Base-by-base conservation (phyloP, 2,888 invertebrate species). In the Sinohyriopsis cumingii region DNA sequence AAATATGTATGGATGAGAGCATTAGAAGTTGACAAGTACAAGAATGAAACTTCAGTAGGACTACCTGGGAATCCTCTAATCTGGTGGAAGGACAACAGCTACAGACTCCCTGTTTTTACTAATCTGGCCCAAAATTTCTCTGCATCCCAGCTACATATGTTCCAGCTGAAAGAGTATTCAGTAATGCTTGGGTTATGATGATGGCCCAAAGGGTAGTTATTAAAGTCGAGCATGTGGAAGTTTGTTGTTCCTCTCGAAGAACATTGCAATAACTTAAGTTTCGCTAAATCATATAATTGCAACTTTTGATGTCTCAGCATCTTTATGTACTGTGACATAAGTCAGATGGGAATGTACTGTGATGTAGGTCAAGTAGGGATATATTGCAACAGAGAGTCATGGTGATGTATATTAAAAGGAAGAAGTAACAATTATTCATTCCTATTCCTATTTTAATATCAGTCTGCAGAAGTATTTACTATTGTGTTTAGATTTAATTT, bases 241-340 rank as follows among this genome's bases (percentile, higher is more conserved):
- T 54, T 24, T 76, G 1, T 71, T 73, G 20, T 76, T 76, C 55
- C 61, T 76, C 55, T 69, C 67, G 56, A 71, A 73, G 45, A 76
- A 75, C 56, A 45, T 45, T 12, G 15, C 45, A 45, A 3, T 45
- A 12, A 45, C 45, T 45, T 45, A 45, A 45, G 9, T 45, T 45
- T 45, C 15, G 12, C 45, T 45, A 45, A 45, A 45, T 15, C 15
- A 45, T 45, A 15, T 45, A 0, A 15, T 45, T 12, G 45, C 45
- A 45, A 15, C 45, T 3, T 3, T 12, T 45, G 45, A 45, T 45
- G 45, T 45, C 45, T 15, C 45, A 45, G 3, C 45, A 45, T 45
- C 12, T 15, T 12, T 45, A 45, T 33, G 7, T 33, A 33, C 0
- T 33, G 33, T 7, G 33, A 33, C 33, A 7, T 33, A 33, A 33